Conservation (phyloP, 53 echinoderm and acorn worm genomes). For the Patiria pectinifera region DNA sequence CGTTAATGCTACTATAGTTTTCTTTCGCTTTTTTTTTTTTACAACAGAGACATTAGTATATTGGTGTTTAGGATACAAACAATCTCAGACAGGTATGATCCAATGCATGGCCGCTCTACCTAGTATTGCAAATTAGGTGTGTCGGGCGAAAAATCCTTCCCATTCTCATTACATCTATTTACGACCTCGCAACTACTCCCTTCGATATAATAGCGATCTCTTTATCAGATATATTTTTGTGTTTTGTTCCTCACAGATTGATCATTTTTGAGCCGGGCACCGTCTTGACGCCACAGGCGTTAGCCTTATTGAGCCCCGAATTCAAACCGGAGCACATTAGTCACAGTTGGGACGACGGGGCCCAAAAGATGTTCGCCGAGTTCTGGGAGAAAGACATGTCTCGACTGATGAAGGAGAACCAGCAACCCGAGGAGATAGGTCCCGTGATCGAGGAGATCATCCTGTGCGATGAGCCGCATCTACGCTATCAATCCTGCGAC, state of each 20-base stretch:
- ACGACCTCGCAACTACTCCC: no score
- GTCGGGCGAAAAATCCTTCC: no score
- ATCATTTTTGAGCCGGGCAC: constrained; percentile 36
- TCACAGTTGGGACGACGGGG: neutral
- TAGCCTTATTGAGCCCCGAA: neutral
- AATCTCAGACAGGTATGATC: no score
- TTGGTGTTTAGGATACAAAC: no score
- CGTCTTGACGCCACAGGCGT: neutral
- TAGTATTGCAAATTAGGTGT: no score
- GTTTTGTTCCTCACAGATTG: neutral
- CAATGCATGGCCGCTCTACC: no score
- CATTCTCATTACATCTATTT: no score
- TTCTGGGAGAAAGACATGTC: neutral
- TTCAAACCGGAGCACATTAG: constrained; percentile 6
- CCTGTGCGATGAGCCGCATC: constrained; percentile 9
- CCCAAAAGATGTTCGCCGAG: neutral
- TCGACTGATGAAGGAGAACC: neutral
- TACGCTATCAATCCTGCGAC: neutral
- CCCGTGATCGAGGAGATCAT: constrained; percentile 19
- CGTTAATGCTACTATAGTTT: no score
- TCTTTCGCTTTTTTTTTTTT: no score
- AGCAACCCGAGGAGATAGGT: constrained; percentile 13
- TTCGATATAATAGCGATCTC: no score
- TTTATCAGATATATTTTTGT: no score
- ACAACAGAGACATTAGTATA: no score